Evolutionary conservation across 2,888 invertebrate genomes (phyloP).

Genomic region (Agrochola lota): DNA sequence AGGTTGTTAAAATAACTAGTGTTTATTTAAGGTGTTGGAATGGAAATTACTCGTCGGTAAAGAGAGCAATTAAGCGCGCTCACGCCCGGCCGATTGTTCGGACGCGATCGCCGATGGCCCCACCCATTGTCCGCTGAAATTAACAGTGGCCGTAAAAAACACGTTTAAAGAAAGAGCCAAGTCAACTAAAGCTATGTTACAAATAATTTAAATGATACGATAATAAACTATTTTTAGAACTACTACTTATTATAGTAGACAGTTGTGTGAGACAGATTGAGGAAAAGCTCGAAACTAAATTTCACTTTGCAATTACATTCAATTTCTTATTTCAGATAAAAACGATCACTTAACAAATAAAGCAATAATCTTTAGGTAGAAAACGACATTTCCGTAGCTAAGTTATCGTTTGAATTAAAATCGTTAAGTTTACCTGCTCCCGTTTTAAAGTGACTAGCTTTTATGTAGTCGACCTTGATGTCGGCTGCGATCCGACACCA

Average conservation of each 20-base stretch:
- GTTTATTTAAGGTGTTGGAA: constrained; percentile 73
- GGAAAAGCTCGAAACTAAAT: constrained; percentile 26
- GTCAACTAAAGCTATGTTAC: constrained; percentile 51
- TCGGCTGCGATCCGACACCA: constrained; percentile 63
- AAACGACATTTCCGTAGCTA: constrained; percentile 4
- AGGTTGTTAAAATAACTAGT: constrained; percentile 69
- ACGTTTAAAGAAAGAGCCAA: constrained; percentile 66
- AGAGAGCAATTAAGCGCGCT: constrained; percentile 84
- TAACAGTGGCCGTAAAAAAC: constrained; percentile 81
- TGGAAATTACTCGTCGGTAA: constrained; percentile 80
- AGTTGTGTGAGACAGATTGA: constrained; percentile 44
- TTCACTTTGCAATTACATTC: constrained; percentile 20
- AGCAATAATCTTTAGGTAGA: neutral
- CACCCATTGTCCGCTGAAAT: constrained; percentile 84
- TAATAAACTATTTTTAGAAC: constrained; percentile 30
- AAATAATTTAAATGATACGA: constrained; percentile 51
- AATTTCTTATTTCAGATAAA: constrained; percentile 37
- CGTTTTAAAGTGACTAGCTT: constrained; percentile 53
- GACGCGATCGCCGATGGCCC: constrained; percentile 78
- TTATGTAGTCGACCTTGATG: constrained; percentile 71
- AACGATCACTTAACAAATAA: constrained; percentile 1
- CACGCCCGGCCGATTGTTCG: constrained; percentile 81
- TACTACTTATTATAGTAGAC: constrained; percentile 10
- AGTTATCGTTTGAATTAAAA: constrained; percentile 16
- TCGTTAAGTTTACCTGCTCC: constrained; percentile 36